Conservation (phyloP, 2,113 vertebrate genomes). For the Chiloscyllium plagiosum region DNA sequence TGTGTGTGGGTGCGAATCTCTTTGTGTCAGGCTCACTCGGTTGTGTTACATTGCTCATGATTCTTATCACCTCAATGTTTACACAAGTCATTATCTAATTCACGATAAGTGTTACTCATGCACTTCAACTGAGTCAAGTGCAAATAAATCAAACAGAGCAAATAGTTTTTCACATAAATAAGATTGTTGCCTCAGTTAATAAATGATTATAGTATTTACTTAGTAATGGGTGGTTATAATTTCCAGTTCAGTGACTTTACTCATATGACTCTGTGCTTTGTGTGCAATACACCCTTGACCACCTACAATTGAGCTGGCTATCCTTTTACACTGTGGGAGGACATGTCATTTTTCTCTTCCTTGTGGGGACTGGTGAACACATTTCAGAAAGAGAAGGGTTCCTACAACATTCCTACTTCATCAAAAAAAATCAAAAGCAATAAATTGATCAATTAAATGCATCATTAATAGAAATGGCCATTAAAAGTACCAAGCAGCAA, state of each 20-base stretch:
- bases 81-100: background rate
- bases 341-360: too few species aligned
- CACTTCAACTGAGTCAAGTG: background rate
- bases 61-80: conserved; percentile 25
- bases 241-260: conserved; percentile 1
- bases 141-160: background rate
- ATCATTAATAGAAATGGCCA: too few species aligned
- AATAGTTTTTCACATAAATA: background rate
- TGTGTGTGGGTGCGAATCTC: background rate
- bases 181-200: background rate
- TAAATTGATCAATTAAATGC: too few species aligned
- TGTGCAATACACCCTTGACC: background rate
- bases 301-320: background rate
- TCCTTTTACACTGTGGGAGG: too few species aligned
- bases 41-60: background rate
- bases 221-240: background rate
- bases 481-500: too few species aligned
- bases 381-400: too few species aligned
- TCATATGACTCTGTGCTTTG: background rate
- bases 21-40: background rate
- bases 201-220: background rate
- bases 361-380: too few species aligned
- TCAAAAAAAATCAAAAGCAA: too few species aligned
- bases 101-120: background rate
- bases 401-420: too few species aligned